A percentile compares a stretch with the other conserved stretches of the same genome.
Evolutionary conservation across 1,140 invertebrate species (phyloP).

Genomic region (Pinna nobilis): DNA sequence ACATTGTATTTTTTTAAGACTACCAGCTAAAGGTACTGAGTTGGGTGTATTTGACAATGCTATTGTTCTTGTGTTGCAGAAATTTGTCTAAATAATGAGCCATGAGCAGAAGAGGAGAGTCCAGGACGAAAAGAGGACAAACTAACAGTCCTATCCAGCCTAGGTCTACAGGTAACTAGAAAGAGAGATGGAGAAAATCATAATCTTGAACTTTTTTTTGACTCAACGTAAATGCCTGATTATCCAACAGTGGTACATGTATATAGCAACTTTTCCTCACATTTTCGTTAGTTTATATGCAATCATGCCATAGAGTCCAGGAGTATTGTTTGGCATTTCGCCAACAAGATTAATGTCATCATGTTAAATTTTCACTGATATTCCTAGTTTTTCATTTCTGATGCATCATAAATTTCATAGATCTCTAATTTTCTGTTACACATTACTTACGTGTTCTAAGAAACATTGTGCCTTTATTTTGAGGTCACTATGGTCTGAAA

Average conservation of each 20-base stretch:
- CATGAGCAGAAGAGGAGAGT: conserved; percentile 44
- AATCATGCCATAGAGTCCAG: not conserved
- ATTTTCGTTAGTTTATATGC: not conserved
- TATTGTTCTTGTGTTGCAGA: not conserved
- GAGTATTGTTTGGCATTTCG: not conserved
- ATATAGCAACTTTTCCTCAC: no score
- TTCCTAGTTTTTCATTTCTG: no score
- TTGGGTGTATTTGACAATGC: not conserved
- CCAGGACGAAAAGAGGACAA: conserved; percentile 32
- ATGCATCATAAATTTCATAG: no score
- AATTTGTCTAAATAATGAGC: not conserved
- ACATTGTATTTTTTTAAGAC: not conserved
- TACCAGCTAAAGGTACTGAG: not conserved
- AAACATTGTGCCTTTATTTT: no score
- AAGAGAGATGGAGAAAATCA: no score
- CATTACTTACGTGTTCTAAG: no score
- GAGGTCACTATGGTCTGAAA: no score
- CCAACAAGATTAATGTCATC: not conserved
- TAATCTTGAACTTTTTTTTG: not conserved
- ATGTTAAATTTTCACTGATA: no score
- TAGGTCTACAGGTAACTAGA: conserved; percentile 9
- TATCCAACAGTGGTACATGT: no score
- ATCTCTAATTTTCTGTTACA: no score
- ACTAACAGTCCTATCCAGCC: conserved; percentile 8
- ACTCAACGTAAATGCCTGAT: not conserved